Conservation (phyloP, 2,888 invertebrate species). For the Lepetodrilus schrolli region DNA sequence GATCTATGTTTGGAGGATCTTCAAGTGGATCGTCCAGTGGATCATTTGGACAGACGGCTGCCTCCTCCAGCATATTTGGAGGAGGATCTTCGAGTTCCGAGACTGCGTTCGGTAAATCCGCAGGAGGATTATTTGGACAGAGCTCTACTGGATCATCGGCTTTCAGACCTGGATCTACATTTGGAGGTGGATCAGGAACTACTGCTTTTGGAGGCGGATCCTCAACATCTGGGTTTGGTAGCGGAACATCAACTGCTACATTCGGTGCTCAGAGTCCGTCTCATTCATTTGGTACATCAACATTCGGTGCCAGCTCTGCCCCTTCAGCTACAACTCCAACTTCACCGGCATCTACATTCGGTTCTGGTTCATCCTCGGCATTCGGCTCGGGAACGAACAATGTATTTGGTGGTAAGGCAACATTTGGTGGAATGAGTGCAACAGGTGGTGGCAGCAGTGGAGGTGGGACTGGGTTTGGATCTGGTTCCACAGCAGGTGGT, state of each 20-base stretch:
- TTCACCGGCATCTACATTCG: no score
- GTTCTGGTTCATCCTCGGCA: no score
- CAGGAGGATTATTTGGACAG: conserved; percentile 36
- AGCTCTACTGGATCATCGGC: conserved; percentile 18
- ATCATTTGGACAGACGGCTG: conserved; percentile 19
- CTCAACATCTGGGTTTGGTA: conserved; percentile 3
- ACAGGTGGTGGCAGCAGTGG: neutral
- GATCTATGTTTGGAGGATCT: conserved; percentile 18
- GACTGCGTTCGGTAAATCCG: conserved; percentile 20
- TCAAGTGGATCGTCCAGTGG: neutral
- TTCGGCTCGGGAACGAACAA: no score
- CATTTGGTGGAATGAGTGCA: neutral
- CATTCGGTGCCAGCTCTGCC: no score
- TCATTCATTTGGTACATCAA: no score
- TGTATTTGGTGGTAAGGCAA: no score
- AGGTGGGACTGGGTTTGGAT: neutral
- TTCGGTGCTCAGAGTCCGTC: no score
- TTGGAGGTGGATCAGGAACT: neutral
- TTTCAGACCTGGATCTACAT: neutral
- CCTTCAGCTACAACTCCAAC: no score
- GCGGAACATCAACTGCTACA: neutral
- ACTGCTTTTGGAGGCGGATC: neutral
- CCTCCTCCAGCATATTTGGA: conserved; percentile 18
- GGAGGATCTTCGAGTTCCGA: neutral
- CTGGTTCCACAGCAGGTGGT: no score